Evolutionary conservation across 2,113 vertebrate genomes (phyloP).

Genomic region (Kryptolebias marmoratus): DNA sequence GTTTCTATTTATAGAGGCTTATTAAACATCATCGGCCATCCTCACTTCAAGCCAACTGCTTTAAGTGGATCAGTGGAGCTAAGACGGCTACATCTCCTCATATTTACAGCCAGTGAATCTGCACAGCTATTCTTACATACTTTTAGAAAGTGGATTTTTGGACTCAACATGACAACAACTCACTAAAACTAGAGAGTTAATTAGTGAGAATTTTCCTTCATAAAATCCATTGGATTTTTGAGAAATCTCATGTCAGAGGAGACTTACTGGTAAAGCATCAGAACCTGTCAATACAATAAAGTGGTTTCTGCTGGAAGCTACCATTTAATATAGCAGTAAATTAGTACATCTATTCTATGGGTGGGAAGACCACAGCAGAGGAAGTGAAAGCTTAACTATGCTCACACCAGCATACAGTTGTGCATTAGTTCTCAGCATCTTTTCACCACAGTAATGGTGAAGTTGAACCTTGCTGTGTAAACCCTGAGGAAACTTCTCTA

Average conservation of each 20-base stretch:
- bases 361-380: slow-evolving; percentile 3
- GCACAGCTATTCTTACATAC: slow-evolving; percentile 18
- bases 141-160: slow-evolving; percentile 10
- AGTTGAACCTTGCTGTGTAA: neutral
- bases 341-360: neutral
- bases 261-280: neutral
- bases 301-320: slow-evolving; percentile 12
- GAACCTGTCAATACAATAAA: neutral
- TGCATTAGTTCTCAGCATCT: neutral
- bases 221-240: neutral
- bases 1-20: slow-evolving; percentile 71
- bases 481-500: too few species aligned
- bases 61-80: slow-evolving; percentile 54
- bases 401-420: slow-evolving; percentile 5
- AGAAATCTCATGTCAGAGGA: neutral
- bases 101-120: slow-evolving; percentile 28
- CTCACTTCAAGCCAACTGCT: slow-evolving; percentile 37
- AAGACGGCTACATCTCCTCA: slow-evolving; percentile 45
- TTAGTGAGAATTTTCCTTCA: neutral
- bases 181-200: neutral
- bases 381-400: slow-evolving; percentile 23
- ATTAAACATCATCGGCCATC: slow-evolving; percentile 49
- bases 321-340: slow-evolving; percentile 1
- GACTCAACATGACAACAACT: neutral
- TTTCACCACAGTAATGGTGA: neutral